phyloP scores from a whole-genome alignment of 2,888 invertebrate species.

The Caenorhabditis zanzibari region DNA sequence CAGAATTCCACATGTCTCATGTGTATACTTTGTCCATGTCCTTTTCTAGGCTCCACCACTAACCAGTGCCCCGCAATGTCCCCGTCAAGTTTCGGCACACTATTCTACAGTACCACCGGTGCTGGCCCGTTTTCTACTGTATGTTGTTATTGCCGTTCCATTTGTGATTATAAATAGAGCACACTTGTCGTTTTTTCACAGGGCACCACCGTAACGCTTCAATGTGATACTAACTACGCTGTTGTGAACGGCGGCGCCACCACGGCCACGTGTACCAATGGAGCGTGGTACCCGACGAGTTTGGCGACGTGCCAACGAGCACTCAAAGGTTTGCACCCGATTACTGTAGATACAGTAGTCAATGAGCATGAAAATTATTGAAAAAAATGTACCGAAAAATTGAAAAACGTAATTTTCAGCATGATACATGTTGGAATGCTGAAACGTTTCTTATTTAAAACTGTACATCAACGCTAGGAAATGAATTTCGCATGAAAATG shows the following conservation, averaged over 20 bases:
- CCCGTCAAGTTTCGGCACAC: conserved; percentile 21
- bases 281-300: conserved; percentile 52
- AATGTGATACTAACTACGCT: conserved; percentile 54
- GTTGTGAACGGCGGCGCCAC: conserved; percentile 24
- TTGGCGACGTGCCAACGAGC: conserved; percentile 46
- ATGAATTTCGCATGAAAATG: no score
- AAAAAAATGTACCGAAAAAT: no score
- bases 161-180: neutral
- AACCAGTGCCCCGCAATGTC: conserved; percentile 44
- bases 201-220: conserved; percentile 59
- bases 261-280: conserved; percentile 64
- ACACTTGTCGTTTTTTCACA: conserved; percentile 44
- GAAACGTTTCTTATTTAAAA: no score
- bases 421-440: no score
- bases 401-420: no score
- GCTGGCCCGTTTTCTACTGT: conserved; percentile 37
- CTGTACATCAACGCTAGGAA: no score
- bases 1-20: no score
- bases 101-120: conserved; percentile 47
- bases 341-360: neutral
- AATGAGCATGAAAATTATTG: neutral
- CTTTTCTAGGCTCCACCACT: conserved; percentile 28
- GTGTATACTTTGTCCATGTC: neutral
- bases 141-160: conserved; percentile 35
- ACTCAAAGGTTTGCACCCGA: conserved; percentile 41